Conservation (phyloP, 2,797 vertebrate species). For the Sebastiscus albofasciatus region DNA sequence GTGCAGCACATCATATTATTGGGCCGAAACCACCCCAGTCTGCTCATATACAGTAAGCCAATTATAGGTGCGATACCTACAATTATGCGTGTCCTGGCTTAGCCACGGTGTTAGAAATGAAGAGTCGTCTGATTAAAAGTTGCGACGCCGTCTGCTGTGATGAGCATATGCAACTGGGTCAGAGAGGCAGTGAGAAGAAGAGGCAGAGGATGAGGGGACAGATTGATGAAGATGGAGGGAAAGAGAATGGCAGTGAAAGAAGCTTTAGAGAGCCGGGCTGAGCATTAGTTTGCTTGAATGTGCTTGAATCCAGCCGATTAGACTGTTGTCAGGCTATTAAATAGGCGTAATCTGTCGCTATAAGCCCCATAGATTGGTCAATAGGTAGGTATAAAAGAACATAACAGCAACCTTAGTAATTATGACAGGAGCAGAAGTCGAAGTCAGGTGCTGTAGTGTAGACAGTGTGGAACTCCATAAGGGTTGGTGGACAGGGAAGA, state of each 20-base stretch:
- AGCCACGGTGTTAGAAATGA: neutral
- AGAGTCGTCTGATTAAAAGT: conserved; percentile 28
- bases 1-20: neutral
- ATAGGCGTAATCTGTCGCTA: too few relatives aligned
- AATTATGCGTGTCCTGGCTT: neutral
- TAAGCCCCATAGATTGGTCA: too few relatives aligned
- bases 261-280: neutral
- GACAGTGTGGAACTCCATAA: too few relatives aligned
- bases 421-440: too few relatives aligned
- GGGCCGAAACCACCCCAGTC: neutral
- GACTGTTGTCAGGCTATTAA: too few relatives aligned
- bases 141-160: neutral
- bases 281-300: neutral
- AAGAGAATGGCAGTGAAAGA: neutral
- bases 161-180: conserved; percentile 36
- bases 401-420: too few relatives aligned
- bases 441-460: too few relatives aligned
- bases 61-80: neutral
- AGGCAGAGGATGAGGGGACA: neutral
- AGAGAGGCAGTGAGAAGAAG: neutral
- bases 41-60: neutral
- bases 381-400: too few relatives aligned
- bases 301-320: neutral
- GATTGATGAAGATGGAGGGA: neutral
- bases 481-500: too few relatives aligned